A percentile compares a stretch with the other conserved stretches of the same genome.
Conservation (phyloP, 2,113 vertebrate species). For the Panthera leo region DNA sequence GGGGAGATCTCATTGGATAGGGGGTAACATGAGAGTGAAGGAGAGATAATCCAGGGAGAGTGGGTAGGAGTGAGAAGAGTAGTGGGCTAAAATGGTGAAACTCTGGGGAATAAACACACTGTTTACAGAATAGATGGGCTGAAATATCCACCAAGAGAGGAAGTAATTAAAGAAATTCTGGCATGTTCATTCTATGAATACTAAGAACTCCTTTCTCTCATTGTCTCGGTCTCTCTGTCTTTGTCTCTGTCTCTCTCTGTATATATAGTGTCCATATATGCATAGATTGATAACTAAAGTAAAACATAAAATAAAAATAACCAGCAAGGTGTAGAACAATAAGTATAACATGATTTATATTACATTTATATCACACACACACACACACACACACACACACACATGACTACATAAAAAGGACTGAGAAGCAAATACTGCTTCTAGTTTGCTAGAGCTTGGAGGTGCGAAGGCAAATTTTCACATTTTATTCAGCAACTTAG, state of each 20-base stretch:
- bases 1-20: background rate
- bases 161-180: background rate
- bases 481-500: background rate
- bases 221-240: background rate
- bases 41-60: background rate
- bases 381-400: background rate
- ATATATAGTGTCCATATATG: too few species aligned
- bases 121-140: background rate
- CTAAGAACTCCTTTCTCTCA: background rate
- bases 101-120: background rate
- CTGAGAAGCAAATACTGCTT: background rate
- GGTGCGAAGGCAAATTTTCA: background rate
- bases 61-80: background rate
- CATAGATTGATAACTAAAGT: background rate
- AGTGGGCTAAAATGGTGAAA: background rate
- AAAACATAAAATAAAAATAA: slow-evolving; percentile 1
- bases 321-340: background rate
- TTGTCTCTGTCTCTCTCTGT: background rate
- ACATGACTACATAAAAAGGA: background rate
- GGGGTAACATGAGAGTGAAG: background rate
- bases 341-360: background rate
- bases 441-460: background rate
- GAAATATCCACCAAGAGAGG: background rate
- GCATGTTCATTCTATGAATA: background rate
- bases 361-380: background rate